Evolutionary conservation across 2,888 invertebrate genomes (phyloP).

Genomic region (Archaeoteleia sp.): DNA sequence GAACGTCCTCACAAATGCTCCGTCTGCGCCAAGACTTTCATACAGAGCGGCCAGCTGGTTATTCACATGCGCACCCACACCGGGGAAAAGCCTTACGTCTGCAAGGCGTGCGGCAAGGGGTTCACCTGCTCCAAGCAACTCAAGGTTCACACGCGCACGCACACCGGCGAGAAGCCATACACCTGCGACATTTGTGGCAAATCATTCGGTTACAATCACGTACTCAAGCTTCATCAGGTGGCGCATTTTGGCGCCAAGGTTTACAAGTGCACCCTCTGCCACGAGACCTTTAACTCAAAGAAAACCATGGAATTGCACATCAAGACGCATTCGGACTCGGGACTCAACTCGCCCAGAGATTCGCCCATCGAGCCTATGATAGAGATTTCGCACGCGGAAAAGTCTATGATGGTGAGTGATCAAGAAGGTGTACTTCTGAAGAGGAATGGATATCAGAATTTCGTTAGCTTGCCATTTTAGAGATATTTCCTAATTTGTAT

Average conservation of each 20-base stretch:
- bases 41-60: constrained; percentile 92
- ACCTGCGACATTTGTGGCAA: constrained; percentile 94
- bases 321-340: constrained; percentile 82
- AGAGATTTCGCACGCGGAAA: constrained; percentile 66
- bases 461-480: too few species aligned
- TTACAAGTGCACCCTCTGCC: constrained; percentile 93
- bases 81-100: constrained; percentile 89
- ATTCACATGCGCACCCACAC: constrained; percentile 94
- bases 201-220: constrained; percentile 94
- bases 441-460: too few species aligned
- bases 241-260: constrained; percentile 94
- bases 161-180: constrained; percentile 93
- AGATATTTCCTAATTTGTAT: too few species aligned
- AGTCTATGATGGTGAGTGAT: constrained; percentile 25
- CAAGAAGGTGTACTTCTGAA: too few species aligned
- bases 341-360: constrained; percentile 66
- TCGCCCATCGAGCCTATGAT: constrained; percentile 71
- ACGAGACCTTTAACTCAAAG: constrained; percentile 92
- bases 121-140: constrained; percentile 94
- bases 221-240: constrained; percentile 90
- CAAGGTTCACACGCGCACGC: constrained; percentile 92
- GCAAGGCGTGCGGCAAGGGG: constrained; percentile 88
- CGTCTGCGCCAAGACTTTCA: constrained; percentile 92
- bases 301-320: constrained; percentile 94
- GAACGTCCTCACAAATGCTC: constrained; percentile 93